These are phyloP conservation scores for Pocillopora grandis DNA, from an alignment of 92 coral and sea anemone species.

Conservation along the genomic window DNA sequence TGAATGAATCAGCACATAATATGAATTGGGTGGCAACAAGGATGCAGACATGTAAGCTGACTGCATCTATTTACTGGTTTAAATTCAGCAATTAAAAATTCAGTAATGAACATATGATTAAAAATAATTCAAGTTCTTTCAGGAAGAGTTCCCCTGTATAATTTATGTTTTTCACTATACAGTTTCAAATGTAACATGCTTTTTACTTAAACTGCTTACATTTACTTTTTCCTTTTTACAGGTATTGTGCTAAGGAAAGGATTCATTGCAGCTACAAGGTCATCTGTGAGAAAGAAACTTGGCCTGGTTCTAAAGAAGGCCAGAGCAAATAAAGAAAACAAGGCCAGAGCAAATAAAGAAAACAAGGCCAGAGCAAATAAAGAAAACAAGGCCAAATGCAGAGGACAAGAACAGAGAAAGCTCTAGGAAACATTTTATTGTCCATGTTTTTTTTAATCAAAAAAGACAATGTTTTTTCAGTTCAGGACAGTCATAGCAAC, in stretches of 20 bases:
- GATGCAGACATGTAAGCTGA: neutral
- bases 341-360: too few species aligned
- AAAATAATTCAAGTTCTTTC: too few species aligned
- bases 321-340: slow-evolving; percentile 2
- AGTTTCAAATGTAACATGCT: neutral
- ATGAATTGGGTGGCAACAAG: neutral
- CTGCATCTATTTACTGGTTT: neutral
- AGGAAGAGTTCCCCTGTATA: too few species aligned
- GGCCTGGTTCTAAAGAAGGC: slow-evolving; percentile 37
- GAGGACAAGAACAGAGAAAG: too few species aligned
- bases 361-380: too few species aligned
- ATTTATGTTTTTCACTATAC: neutral
- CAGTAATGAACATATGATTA: too few species aligned
- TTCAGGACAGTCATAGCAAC: too few species aligned
- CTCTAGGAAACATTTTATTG: neutral
- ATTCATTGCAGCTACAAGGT: slow-evolving; percentile 18
- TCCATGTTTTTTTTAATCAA: too few species aligned
- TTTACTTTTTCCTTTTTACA: slow-evolving; percentile 27
- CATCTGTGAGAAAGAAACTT: slow-evolving; percentile 32
- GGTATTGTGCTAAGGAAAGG: slow-evolving; percentile 31
- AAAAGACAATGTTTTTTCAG: too few species aligned
- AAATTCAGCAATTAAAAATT: too few species aligned
- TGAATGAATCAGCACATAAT: neutral
- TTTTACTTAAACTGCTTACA: neutral
- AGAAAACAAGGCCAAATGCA: too few species aligned